Conservation (phyloP, 1,140 invertebrate genomes). For the Panagrolaimus sp. region DNA sequence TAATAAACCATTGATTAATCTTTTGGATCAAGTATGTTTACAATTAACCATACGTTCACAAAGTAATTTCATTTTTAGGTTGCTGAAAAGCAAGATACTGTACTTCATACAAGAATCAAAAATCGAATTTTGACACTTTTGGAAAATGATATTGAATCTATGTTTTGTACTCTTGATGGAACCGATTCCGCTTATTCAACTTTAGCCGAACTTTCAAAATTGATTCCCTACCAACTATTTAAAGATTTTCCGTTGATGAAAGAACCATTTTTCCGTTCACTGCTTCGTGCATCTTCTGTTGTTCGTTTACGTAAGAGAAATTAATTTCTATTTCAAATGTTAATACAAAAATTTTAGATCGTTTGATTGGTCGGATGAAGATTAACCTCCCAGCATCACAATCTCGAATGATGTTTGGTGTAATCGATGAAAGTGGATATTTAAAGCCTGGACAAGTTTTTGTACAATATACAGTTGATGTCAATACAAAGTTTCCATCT, state of each 20-base stretch:
- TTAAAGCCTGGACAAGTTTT: slow-evolving; percentile 61
- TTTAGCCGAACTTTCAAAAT: slow-evolving; percentile 47
- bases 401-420: slow-evolving; percentile 60
- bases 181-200: slow-evolving; percentile 45
- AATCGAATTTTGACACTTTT: slow-evolving; percentile 51
- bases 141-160: slow-evolving; percentile 48
- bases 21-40: slow-evolving; percentile 21
- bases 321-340: slow-evolving; percentile 36
- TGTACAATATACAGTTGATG: slow-evolving; percentile 54
- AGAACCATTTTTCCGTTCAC: slow-evolving; percentile 58
- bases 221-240: slow-evolving; percentile 29
- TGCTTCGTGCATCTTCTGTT: slow-evolving; percentile 36
- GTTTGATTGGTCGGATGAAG: slow-evolving; percentile 38
- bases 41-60: no score
- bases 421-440: slow-evolving; percentile 59
- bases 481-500: slow-evolving; percentile 23
- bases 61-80: no score
- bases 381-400: slow-evolving; percentile 54
- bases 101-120: slow-evolving; percentile 37
- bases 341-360: slow-evolving; percentile 33
- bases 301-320: no score
- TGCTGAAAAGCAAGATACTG: slow-evolving; percentile 33
- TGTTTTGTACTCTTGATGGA: no score
- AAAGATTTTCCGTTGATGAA: slow-evolving; percentile 26
- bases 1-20: slow-evolving; percentile 4